phyloP scores from a whole-genome alignment of 2,797 vertebrate genomes.

The Lindbergichthys nudifrons region DNA sequence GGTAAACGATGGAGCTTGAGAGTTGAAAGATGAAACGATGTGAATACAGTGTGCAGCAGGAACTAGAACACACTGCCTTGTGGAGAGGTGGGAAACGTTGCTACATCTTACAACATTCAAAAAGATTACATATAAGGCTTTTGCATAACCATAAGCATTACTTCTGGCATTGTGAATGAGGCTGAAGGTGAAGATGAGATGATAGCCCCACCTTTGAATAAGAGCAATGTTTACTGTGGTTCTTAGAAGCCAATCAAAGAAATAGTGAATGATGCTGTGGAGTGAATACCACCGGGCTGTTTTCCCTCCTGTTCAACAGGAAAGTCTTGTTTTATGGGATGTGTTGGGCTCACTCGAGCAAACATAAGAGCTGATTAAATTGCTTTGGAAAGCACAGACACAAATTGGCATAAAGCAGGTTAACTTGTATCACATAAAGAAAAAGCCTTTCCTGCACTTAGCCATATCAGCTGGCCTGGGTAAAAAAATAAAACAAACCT shows the following conservation, averaged over 20 bases:
- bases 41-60: slow-evolving; percentile 9
- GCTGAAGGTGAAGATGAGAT: neutral
- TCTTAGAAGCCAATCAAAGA: slow-evolving; percentile 38
- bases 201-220: slow-evolving; percentile 7
- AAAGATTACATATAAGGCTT: slow-evolving; percentile 19
- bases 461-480: neutral
- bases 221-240: slow-evolving; percentile 1
- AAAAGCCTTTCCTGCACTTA: neutral
- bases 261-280: neutral
- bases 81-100: slow-evolving; percentile 37
- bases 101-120: slow-evolving; percentile 21
- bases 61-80: slow-evolving; percentile 5
- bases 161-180: neutral
- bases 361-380: slow-evolving; percentile 9
- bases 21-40: neutral
- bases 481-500: neutral
- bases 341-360: neutral
- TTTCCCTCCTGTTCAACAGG: slow-evolving; percentile 38
- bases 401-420: neutral
- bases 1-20: neutral
- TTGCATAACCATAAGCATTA: neutral
- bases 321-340: slow-evolving; percentile 7
- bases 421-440: neutral
- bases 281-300: slow-evolving; percentile 16
- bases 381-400: neutral